These are phyloP conservation scores for Melospiza melodia DNA, from an alignment of 2,113 vertebrate genomes.

Conservation along the genomic window DNA sequence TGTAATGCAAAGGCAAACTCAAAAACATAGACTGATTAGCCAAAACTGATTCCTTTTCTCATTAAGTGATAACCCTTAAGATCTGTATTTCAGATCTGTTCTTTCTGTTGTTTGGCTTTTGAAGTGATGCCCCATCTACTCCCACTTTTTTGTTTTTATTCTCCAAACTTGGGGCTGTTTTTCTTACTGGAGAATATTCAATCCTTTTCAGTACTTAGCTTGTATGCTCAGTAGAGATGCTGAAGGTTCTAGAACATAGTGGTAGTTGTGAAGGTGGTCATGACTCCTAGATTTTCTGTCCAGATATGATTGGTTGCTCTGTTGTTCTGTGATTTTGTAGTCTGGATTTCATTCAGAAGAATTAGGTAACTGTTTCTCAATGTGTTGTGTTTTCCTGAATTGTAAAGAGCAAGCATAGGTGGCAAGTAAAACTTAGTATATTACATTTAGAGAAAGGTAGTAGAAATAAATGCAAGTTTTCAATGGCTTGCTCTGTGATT, in stretches of 20 bases:
- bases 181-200: background rate
- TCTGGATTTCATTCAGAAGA: background rate
- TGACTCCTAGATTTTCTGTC: background rate
- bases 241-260: background rate
- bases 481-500: background rate
- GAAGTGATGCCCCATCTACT: background rate
- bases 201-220: background rate
- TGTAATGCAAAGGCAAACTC: background rate
- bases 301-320: background rate
- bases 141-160: background rate
- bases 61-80: background rate
- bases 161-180: background rate
- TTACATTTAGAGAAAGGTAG: background rate
- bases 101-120: background rate
- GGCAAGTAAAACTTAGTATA: background rate
- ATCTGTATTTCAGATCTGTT: background rate
- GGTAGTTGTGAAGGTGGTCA: background rate
- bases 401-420: background rate
- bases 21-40: background rate
- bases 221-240: background rate
- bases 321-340: background rate
- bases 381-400: background rate
- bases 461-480: background rate
- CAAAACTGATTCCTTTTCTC: background rate
- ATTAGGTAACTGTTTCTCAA: background rate